Percentiles rank a stretch among this genome's conserved stretches.
These are phyloP conservation scores for Cantharis flavilabris DNA, from an alignment of 2,888 invertebrate genomes.

Conservation along the genomic window DNA sequence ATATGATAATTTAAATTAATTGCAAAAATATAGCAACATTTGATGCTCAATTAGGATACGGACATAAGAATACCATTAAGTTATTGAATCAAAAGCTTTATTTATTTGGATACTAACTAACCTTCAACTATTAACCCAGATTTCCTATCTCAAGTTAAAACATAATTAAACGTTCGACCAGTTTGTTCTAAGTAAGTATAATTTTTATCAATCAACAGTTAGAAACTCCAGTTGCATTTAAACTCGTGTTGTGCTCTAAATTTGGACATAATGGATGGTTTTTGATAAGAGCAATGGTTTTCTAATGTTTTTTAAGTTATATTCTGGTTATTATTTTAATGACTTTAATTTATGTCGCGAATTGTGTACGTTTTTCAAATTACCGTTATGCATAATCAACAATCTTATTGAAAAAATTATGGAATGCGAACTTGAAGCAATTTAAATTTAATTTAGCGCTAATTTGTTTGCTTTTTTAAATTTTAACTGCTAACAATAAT, in stretches of 20 bases:
- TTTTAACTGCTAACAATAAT: neutral
- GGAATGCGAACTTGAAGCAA: neutral
- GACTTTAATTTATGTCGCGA: neutral
- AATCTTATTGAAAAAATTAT: neutral
- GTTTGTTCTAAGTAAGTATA: neutral
- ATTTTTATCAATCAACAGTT: neutral
- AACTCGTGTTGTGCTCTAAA: neutral
- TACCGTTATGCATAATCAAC: neutral
- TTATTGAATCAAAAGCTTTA: neutral
- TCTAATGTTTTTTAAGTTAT: neutral
- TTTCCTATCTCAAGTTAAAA: neutral
- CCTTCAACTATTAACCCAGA: neutral
- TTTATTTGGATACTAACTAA: neutral
- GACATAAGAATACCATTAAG: neutral
- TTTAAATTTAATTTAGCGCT: neutral
- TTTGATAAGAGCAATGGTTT: neutral
- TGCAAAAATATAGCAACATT: neutral
- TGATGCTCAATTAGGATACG: neutral
- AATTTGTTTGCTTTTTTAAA: neutral
- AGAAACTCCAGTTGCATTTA: neutral
- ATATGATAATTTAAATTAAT: neutral
- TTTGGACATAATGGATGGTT: neutral
- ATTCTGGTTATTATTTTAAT: neutral
- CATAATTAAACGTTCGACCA: neutral
- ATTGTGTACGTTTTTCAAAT: neutral